These are phyloP conservation scores for Otis tarda DNA, from an alignment of 2,113 vertebrate genomes.

Conservation along the genomic window DNA sequence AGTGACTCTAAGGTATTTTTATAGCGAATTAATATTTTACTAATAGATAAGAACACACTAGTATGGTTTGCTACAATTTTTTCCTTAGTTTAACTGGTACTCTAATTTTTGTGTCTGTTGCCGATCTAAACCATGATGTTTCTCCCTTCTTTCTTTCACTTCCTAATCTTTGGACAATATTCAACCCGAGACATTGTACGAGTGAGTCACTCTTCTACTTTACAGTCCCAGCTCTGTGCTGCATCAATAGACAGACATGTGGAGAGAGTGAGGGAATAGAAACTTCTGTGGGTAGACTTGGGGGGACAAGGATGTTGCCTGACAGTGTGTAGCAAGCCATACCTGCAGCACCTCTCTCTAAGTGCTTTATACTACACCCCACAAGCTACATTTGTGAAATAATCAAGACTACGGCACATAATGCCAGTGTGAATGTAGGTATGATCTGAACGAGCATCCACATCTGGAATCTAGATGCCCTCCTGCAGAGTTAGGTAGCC, in stretches of 20 bases:
- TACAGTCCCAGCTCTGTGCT: background rate
- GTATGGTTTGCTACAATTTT: background rate
- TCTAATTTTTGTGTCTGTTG: background rate
- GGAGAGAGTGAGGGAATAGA: background rate
- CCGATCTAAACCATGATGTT: background rate
- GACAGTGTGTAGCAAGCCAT: background rate
- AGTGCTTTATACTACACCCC: background rate
- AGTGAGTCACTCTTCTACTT: background rate
- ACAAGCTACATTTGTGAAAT: background rate
- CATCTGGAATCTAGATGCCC: slow-evolving; percentile 55
- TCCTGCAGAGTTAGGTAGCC: slow-evolving; percentile 50
- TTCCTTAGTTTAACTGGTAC: background rate
- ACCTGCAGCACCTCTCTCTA: background rate
- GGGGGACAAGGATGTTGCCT: fast-evolving
- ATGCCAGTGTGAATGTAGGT: background rate
- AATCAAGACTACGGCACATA: background rate
- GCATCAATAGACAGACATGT: background rate
- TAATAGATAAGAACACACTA: background rate
- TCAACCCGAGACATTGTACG: background rate
- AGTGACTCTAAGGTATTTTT: background rate
- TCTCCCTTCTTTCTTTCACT: background rate
- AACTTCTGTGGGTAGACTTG: background rate
- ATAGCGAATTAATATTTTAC: background rate
- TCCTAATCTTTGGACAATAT: background rate
- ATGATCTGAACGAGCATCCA: background rate